These are phyloP conservation scores for Tuta absoluta DNA, from an alignment of 2,888 invertebrate genomes.

Conservation along the genomic window DNA sequence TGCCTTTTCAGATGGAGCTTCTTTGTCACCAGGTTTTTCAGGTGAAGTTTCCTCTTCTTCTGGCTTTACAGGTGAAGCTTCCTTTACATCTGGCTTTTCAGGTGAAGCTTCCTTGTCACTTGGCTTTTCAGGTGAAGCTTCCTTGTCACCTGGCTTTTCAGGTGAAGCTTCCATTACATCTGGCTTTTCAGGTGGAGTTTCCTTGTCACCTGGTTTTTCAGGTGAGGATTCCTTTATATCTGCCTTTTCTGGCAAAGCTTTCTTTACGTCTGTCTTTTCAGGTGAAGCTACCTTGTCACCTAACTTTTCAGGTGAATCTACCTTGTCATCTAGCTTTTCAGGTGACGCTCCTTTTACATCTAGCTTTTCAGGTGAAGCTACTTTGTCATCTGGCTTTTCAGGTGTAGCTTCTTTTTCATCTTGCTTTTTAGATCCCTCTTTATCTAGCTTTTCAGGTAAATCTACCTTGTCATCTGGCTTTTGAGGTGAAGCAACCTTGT, in stretches of 20 bases:
- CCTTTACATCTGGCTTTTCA: conserved; percentile 29
- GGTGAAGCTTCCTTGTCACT: neutral
- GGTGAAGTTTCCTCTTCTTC: neutral
- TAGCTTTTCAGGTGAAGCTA: neutral
- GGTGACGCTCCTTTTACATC: conserved; percentile 18
- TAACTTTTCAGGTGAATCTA: conserved; percentile 24
- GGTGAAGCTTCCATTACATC: neutral
- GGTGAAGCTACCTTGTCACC: conserved; percentile 28
- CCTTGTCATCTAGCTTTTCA: conserved; percentile 23
- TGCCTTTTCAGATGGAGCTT: neutral
- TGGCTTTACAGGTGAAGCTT: conserved; percentile 20
- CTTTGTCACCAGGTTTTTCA: conserved; percentile 8
- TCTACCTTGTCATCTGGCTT: conserved; percentile 18
- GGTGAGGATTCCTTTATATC: neutral
- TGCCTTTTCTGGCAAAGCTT: neutral
- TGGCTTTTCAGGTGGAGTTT: neutral
- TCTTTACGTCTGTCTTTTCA: neutral
- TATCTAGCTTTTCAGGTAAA: conserved; percentile 22
- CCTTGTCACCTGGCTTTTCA: conserved; percentile 20
- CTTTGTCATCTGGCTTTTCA: conserved; percentile 25
- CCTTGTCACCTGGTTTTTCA: conserved; percentile 25
- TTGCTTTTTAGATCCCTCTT: neutral
- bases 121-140: conserved; percentile 17
- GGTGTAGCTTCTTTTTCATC: conserved; percentile 22
- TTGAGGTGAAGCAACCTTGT: neutral